Evolutionary conservation across 2,113 vertebrate genomes (phyloP).

Genomic region (Lepus timidus): DNA sequence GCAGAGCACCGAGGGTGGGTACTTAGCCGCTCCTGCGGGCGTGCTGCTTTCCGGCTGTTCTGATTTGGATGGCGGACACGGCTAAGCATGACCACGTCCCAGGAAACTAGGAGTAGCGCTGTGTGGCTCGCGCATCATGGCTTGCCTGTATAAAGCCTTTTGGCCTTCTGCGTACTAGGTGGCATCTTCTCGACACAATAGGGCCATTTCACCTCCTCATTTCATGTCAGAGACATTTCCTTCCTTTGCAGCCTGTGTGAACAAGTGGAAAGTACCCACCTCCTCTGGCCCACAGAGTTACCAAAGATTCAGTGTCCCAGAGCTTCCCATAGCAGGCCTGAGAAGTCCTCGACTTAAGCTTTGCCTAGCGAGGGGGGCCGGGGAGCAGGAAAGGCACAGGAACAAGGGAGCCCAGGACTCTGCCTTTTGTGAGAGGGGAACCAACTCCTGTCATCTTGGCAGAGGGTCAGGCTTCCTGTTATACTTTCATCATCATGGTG

Average conservation of each 20-base stretch:
- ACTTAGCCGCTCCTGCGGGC: neutral
- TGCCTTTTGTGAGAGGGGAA: neutral
- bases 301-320: constrained; percentile 53
- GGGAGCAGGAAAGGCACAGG: neutral
- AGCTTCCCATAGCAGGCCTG: constrained; percentile 48
- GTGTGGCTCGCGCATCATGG: neutral
- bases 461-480: constrained; percentile 13
- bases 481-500: neutral
- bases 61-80: neutral
- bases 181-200: neutral
- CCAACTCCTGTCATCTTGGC: neutral
- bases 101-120: neutral
- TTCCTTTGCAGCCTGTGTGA: neutral
- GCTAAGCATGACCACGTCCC: neutral
- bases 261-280: neutral
- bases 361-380: neutral
- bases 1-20: neutral
- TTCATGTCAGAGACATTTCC: constrained; percentile 56
- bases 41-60: constrained; percentile 7
- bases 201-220: constrained; percentile 43
- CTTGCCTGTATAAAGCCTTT: constrained; percentile 35
- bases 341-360: constrained; percentile 6
- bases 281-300: neutral
- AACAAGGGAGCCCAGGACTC: neutral
- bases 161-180: constrained; percentile 18